Evolutionary conservation across 2,797 vertebrate species (phyloP).

Genomic region (Zenarchopterus dispar): DNA sequence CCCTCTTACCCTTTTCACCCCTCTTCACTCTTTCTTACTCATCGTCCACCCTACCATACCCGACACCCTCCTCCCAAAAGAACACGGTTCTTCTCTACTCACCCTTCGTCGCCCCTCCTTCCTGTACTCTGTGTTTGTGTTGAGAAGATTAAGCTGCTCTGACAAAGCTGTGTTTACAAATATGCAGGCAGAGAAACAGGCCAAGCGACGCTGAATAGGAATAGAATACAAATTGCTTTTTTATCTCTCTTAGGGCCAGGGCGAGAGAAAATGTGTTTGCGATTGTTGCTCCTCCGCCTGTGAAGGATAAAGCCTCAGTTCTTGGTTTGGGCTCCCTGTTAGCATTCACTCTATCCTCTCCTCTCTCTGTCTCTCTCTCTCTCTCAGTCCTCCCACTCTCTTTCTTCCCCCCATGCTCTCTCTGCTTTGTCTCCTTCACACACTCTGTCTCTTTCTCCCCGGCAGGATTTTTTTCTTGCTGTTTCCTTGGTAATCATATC

Average conservation of each 20-base stretch:
- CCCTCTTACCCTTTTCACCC: conserved; percentile 45
- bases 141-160: conserved; percentile 87
- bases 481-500: conserved; percentile 83
- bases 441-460: conserved; percentile 66
- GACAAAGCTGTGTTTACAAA: conserved; percentile 88
- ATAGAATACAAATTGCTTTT: conserved; percentile 89
- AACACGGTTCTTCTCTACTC: conserved; percentile 48
- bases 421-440: conserved; percentile 70
- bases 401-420: conserved; percentile 68
- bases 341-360: conserved; percentile 82
- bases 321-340: conserved; percentile 83
- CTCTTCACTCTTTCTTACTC: conserved; percentile 20
- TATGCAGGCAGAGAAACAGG: conserved; percentile 87
- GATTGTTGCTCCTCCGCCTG: conserved; percentile 85
- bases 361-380: conserved; percentile 63
- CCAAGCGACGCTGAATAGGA: conserved; percentile 85
- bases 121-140: conserved; percentile 81
- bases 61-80: conserved; percentile 3
- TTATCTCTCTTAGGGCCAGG: conserved; percentile 86
- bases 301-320: conserved; percentile 85
- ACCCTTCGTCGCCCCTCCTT: conserved; percentile 63
- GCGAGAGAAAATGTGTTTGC: conserved; percentile 87
- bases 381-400: conserved; percentile 72
- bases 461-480: conserved; percentile 64
- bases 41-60: conserved; percentile 25